phyloP scores from a whole-genome alignment of 2,888 invertebrate species.

The Papilio demoleus region DNA sequence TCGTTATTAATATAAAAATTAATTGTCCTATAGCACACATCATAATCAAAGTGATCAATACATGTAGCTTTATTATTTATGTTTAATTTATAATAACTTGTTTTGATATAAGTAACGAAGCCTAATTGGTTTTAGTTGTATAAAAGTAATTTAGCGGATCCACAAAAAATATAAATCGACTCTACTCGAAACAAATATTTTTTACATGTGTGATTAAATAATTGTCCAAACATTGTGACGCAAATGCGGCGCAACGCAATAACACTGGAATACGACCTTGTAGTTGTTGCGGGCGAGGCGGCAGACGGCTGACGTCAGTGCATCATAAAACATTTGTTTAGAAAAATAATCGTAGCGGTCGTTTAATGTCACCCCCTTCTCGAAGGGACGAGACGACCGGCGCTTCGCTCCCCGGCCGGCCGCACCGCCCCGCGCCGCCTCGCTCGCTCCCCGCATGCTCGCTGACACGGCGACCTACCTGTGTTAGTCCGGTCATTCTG shows the following conservation, averaged over 20 bases:
- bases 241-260: conserved; percentile 37
- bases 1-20: neutral
- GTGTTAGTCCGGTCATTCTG: conserved; percentile 35
- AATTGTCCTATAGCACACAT: neutral
- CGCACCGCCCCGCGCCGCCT: conserved; percentile 43
- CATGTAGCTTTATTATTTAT: neutral
- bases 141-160: neutral
- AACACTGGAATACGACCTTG: conserved; percentile 64
- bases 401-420: conserved; percentile 50
- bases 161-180: conserved; percentile 1
- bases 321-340: conserved; percentile 69
- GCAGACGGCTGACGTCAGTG: conserved; percentile 66
- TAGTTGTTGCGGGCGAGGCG: conserved; percentile 44
- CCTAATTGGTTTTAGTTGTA: neutral
- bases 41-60: too few species aligned
- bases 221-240: conserved; percentile 37
- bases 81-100: neutral
- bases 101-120: neutral
- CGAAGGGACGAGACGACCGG: conserved; percentile 61
- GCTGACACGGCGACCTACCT: conserved; percentile 62
- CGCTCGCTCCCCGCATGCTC: conserved; percentile 54
- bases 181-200: conserved; percentile 8
- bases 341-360: conserved; percentile 69
- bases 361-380: conserved; percentile 77
- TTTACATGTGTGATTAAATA: conserved; percentile 21